phyloP scores from a whole-genome alignment of 2,113 vertebrate species.

The Pedetes capensis region DNA sequence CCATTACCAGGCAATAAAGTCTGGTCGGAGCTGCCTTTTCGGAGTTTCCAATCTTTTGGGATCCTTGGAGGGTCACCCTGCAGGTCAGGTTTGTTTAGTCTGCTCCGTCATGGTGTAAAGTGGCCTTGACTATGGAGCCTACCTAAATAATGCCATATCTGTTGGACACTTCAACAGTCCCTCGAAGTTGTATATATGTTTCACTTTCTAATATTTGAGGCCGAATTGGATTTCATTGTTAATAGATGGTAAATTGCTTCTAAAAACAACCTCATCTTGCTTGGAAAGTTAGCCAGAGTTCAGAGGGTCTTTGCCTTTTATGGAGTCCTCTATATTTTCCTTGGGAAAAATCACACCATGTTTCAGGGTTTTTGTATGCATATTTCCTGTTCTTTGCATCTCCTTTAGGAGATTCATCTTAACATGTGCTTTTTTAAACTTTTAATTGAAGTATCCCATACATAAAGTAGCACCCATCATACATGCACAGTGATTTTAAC shows the following conservation, averaged over 20 bases:
- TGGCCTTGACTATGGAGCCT: slow-evolving; percentile 84
- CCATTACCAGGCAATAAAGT: slow-evolving; percentile 86
- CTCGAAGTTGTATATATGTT: slow-evolving; percentile 78
- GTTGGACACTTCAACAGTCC: slow-evolving; percentile 83
- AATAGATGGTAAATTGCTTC: slow-evolving; percentile 84
- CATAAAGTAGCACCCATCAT: neutral
- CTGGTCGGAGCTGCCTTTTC: slow-evolving; percentile 80
- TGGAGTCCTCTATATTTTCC: neutral
- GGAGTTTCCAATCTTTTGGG: slow-evolving; percentile 81
- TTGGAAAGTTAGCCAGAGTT: slow-evolving; percentile 80
- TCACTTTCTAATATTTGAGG: slow-evolving; percentile 78
- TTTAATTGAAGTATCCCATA: neutral
- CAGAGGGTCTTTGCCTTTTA: slow-evolving; percentile 45
- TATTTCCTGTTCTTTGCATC: neutral
- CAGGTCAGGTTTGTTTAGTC: slow-evolving; percentile 90
- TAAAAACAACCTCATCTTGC: slow-evolving; percentile 77
- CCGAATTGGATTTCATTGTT: slow-evolving; percentile 81
- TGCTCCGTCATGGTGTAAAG: slow-evolving; percentile 83
- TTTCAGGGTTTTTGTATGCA: neutral
- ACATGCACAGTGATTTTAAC: neutral
- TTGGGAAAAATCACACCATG: neutral
- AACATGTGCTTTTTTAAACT: neutral
- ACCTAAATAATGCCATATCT: slow-evolving; percentile 83
- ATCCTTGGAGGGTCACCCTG: slow-evolving; percentile 80
- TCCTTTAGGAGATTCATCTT: slow-evolving; percentile 31